Percentiles rank a stretch among this genome's conserved stretches.
Evolutionary conservation across 2,113 vertebrate species (phyloP).

Genomic region (Elgaria multicarinata): DNA sequence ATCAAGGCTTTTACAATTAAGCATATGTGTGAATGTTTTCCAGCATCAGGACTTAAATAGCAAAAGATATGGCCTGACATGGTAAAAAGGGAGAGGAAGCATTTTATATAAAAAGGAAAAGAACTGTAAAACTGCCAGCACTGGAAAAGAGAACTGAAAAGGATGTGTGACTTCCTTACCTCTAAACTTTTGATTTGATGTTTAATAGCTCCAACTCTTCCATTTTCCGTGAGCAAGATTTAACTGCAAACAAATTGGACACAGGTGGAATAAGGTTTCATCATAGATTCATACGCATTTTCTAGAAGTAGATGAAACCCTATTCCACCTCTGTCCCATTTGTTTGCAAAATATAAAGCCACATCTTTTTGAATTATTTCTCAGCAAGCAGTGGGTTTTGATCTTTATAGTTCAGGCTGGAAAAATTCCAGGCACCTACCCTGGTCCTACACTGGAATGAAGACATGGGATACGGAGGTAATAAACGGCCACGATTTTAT

Average conservation of each 20-base stretch:
- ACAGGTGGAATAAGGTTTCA: constrained; percentile 9
- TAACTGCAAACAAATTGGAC: constrained; percentile 7
- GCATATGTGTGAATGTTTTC: background rate
- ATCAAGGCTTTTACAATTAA: background rate
- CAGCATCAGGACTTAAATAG: background rate
- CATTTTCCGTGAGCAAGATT: background rate
- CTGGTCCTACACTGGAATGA: background rate
- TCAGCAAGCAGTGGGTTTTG: background rate
- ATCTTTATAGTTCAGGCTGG: background rate
- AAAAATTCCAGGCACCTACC: background rate
- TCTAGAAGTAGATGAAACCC: background rate
- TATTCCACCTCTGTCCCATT: background rate
- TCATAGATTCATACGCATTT: constrained; percentile 33
- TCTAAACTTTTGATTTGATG: constrained; percentile 1
- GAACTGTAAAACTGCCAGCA: background rate
- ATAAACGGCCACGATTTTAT: background rate
- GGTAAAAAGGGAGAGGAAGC: background rate
- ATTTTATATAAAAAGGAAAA: background rate
- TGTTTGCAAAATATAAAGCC: background rate
- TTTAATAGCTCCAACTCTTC: background rate
- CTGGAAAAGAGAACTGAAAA: background rate
- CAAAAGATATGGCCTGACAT: background rate
- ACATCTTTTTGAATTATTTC: background rate
- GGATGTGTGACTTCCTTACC: background rate
- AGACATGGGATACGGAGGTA: background rate